These are phyloP conservation scores for Acanthoscelides obtectus DNA, from an alignment of 2,888 invertebrate species.

Conservation along the genomic window DNA sequence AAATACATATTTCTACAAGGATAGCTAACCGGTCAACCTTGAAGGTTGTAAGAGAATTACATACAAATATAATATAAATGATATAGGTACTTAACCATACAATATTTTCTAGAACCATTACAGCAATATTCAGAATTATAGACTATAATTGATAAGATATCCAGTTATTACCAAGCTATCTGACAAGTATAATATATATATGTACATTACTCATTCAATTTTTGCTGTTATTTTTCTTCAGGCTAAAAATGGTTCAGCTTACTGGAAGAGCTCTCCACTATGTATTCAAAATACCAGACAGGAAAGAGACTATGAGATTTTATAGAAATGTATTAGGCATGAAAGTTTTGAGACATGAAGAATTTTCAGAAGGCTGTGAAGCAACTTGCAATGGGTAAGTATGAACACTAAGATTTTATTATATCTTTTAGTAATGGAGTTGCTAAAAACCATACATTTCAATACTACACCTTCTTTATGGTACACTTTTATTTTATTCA, in stretches of 20 bases:
- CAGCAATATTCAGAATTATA: too few relatives aligned
- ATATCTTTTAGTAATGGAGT: too few relatives aligned
- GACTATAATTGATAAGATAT: too few relatives aligned
- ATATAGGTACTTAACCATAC: too few relatives aligned
- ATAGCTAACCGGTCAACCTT: neutral
- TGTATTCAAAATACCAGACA: slow-evolving; percentile 93
- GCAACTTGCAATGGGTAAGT: slow-evolving; percentile 93
- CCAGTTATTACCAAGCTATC: neutral
- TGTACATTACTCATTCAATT: too few relatives aligned
- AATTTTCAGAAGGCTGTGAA: slow-evolving; percentile 94
- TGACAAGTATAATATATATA: too few relatives aligned
- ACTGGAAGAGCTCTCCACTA: slow-evolving; percentile 84
- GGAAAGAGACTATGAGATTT: slow-evolving; percentile 80
- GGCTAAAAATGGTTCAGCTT: slow-evolving; percentile 25
- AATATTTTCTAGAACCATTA: too few relatives aligned
- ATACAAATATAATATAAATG: neutral
- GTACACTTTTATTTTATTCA: too few relatives aligned
- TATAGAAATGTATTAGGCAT: slow-evolving; percentile 89
- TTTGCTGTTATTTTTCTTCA: neutral
- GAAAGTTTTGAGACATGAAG: slow-evolving; percentile 96
- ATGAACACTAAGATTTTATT: neutral
- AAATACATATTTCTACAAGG: neutral
- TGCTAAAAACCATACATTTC: too few relatives aligned
- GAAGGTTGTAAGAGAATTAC: neutral
- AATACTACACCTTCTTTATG: too few relatives aligned